A percentile compares a stretch with the other conserved stretches of the same genome.
These are phyloP conservation scores for Subanguina moxae DNA, from an alignment of 1,140 invertebrate species.

Conservation along the genomic window DNA sequence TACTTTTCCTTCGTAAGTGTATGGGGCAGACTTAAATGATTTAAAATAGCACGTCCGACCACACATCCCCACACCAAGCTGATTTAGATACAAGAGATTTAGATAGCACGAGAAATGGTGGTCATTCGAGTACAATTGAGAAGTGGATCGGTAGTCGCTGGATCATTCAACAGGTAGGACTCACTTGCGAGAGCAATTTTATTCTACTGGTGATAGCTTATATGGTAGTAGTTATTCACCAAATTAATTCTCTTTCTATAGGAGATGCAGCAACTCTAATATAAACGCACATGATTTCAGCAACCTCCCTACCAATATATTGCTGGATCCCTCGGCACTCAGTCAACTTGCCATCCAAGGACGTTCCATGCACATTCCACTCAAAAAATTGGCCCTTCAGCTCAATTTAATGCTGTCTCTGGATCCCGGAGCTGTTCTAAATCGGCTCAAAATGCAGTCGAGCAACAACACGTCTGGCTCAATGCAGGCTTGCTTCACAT, in stretches of 20 bases:
- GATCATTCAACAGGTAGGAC: neutral
- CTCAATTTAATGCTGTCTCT: neutral
- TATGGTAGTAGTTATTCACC: too few species aligned
- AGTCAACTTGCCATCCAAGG: neutral
- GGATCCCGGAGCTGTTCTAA: neutral
- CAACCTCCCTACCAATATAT: neutral
- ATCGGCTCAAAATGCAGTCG: slow-evolving; percentile 1
- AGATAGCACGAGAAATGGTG: neutral
- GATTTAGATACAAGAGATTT: too few species aligned
- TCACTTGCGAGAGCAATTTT: neutral
- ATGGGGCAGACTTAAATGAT: too few species aligned
- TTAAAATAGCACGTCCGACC: too few species aligned
- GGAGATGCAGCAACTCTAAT: too few species aligned
- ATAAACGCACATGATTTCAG: too few species aligned
- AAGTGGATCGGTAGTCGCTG: slow-evolving; percentile 1
- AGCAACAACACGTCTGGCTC: neutral
- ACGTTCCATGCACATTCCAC: neutral
- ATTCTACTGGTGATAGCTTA: too few species aligned
- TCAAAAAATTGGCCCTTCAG: neutral
- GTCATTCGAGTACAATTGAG: slow-evolving; percentile 4
- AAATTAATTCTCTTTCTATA: too few species aligned
- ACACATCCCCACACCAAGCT: too few species aligned
- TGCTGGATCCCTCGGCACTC: neutral
- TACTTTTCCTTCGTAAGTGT: too few species aligned
- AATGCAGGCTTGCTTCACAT: neutral